These are phyloP conservation scores for Neocloeon triangulifer DNA, from an alignment of 1,140 invertebrate species.

Conservation along the genomic window DNA sequence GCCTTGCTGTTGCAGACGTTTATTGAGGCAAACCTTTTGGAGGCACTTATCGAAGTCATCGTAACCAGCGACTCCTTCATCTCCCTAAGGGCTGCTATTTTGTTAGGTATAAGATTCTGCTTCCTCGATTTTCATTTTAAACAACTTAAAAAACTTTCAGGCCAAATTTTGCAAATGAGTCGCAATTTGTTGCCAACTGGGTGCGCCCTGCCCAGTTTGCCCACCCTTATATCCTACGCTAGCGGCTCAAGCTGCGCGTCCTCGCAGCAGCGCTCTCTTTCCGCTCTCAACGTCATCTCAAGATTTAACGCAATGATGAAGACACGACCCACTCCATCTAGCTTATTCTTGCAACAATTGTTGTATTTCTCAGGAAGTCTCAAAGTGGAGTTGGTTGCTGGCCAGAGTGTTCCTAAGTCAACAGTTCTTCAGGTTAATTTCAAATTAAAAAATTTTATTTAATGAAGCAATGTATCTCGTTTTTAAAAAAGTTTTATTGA, in stretches of 20 bases:
- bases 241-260: too few species aligned
- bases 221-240: too few species aligned
- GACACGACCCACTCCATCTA: conserved; percentile 48
- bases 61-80: conserved; percentile 69
- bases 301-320: conserved; percentile 55
- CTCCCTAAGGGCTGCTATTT: conserved; percentile 69
- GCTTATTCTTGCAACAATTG: conserved; percentile 63
- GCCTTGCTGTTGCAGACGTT: conserved; percentile 74
- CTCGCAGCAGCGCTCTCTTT: conserved; percentile 51
- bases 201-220: conserved; percentile 54
- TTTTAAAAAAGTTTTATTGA: not conserved
- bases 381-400: too few species aligned
- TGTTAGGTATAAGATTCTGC: conserved; percentile 32
- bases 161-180: conserved; percentile 66
- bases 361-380: conserved; percentile 18
- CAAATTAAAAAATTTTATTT: not conserved
- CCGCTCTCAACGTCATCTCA: conserved; percentile 54
- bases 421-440: not conserved
- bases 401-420: too few species aligned
- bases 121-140: not conserved
- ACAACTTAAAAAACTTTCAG: too few species aligned
- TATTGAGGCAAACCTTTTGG: conserved; percentile 61
- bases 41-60: conserved; percentile 78
- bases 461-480: not conserved
- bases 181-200: conserved; percentile 64